These are phyloP conservation scores for Lamprotornis superbus DNA, from an alignment of 2,113 vertebrate species.

Conservation along the genomic window DNA sequence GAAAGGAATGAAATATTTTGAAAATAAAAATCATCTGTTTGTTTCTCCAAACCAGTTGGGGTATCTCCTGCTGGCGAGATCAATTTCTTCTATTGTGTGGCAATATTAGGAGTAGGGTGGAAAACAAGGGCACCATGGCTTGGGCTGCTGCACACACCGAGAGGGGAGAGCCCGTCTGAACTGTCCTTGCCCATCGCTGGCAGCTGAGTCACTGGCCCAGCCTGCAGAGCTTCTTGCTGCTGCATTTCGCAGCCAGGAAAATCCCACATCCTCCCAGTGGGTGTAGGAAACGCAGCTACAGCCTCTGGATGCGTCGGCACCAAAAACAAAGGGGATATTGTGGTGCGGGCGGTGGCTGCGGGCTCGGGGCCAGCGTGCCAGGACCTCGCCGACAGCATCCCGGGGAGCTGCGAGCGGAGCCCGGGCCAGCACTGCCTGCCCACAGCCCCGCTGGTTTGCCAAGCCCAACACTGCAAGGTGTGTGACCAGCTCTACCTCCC, in stretches of 20 bases:
- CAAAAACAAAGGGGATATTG: neutral
- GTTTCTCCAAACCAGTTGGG: slow-evolving; percentile 14
- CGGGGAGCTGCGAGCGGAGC: fast-evolving
- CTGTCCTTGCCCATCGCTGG: neutral
- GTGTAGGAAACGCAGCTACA: neutral
- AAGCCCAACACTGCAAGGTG: neutral
- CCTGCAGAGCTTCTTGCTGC: neutral
- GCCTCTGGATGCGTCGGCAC: neutral
- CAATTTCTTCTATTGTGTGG: neutral
- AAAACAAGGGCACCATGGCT: neutral
- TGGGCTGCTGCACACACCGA: fast-evolving
- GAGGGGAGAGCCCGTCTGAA: neutral
- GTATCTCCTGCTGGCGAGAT: neutral
- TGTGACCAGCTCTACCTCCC: neutral
- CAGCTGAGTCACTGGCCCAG: slow-evolving; percentile 31
- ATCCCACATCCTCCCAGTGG: slow-evolving; percentile 52
- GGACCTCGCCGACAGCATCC: neutral
- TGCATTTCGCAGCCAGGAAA: slow-evolving; percentile 11
- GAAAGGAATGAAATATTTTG: slow-evolving; percentile 56
- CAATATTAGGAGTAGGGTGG: neutral
- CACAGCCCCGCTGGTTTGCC: fast-evolving
- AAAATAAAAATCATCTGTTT: slow-evolving; percentile 33
- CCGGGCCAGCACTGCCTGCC: fast-evolving
- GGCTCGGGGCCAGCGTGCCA: neutral
- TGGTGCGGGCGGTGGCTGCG: fast-evolving